phyloP scores from a whole-genome alignment of 2,888 invertebrate species.

The Nymphalis c-album region DNA sequence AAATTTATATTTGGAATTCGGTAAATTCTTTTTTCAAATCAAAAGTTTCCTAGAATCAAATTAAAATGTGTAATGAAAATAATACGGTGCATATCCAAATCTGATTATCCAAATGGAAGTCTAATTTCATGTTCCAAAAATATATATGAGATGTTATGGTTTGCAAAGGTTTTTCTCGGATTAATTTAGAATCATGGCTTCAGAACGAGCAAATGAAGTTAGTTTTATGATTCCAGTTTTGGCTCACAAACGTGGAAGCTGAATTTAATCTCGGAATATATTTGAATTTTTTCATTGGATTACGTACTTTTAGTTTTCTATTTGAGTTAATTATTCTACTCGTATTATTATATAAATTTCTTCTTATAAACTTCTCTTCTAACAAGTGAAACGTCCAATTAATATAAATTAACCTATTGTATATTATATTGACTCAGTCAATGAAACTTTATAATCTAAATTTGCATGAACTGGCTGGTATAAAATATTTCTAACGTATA shows the following conservation, averaged over 20 bases:
- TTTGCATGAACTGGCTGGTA: no score
- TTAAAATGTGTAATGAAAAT: not conserved
- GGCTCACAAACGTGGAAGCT: constrained; percentile 7
- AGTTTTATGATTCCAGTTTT: constrained; percentile 33
- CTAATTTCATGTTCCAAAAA: constrained; percentile 8
- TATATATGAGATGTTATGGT: constrained; percentile 1
- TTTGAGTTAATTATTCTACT: not conserved
- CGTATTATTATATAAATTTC: no score
- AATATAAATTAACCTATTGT: no score
- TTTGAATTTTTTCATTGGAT: not conserved
- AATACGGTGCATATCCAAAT: not conserved
- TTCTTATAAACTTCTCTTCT: no score
- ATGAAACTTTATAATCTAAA: no score
- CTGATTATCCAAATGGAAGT: not conserved
- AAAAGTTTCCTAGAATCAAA: no score
- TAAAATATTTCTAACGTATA: no score
- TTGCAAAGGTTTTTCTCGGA: constrained; percentile 28
- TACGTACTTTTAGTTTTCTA: not conserved
- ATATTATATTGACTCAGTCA: no score
- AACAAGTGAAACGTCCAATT: no score
- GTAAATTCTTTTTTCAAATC: not conserved
- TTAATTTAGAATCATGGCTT: constrained; percentile 41
- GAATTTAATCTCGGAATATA: constrained; percentile 9
- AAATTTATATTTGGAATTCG: not conserved
- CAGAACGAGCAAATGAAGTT: constrained; percentile 37